Evolutionary conservation across 2,888 invertebrate species (phyloP).

Genomic region (Trileptium ribeirensis): DNA sequence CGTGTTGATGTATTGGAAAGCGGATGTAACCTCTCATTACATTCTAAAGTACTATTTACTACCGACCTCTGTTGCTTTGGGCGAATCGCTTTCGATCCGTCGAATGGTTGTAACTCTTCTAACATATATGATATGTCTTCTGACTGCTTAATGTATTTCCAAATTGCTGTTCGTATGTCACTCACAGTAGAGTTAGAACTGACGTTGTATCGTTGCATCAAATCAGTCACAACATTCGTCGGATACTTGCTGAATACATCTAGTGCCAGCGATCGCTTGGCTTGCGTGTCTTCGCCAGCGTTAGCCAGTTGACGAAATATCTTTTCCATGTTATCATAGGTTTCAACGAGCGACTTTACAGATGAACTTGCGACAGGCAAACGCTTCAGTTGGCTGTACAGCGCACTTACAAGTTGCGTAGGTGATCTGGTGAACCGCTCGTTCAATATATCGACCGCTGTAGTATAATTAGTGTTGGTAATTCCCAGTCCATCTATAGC

Average conservation of each 20-base stretch:
- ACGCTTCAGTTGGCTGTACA: not conserved
- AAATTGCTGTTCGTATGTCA: not conserved
- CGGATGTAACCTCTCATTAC: no score
- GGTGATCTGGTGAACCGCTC: not conserved
- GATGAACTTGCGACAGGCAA: no score
- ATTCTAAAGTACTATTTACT: no score
- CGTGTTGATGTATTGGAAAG: not conserved
- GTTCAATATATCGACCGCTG: not conserved
- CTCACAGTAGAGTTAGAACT: not conserved
- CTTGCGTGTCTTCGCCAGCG: not conserved
- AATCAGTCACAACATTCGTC: not conserved
- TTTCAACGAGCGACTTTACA: no score
- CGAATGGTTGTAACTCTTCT: not conserved
- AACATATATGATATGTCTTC: not conserved
- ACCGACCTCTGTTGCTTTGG: no score
- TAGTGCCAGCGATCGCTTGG: not conserved
- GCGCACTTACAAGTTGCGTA: not conserved
- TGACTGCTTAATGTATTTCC: not conserved
- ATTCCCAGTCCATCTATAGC: not conserved
- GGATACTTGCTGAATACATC: not conserved
- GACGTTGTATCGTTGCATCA: not conserved
- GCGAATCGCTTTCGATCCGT: not conserved
- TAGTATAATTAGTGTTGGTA: not conserved
- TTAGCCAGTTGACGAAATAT: not conserved
- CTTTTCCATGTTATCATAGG: not conserved